Conservation (phyloP, 2,113 vertebrate genomes). For the Brienomyrus longianalis region DNA sequence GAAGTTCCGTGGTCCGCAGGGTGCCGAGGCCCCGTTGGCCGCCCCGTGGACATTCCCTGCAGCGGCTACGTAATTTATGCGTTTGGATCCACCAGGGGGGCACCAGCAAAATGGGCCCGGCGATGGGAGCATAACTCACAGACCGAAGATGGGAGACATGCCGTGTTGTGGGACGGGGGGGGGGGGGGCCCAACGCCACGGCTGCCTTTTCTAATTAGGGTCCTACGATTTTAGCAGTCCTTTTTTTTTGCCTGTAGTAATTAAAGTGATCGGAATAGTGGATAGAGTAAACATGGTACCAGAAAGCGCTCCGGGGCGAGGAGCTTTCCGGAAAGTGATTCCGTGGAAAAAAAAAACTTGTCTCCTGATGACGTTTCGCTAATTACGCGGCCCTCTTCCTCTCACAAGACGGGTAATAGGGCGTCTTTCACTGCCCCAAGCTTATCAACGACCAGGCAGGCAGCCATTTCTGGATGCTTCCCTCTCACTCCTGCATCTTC, state of each 20-base stretch:
- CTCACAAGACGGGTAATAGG: slow-evolving; percentile 74
- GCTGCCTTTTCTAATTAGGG: slow-evolving; percentile 97
- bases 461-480: slow-evolving; percentile 72
- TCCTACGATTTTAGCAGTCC: slow-evolving; percentile 85
- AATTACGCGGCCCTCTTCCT: slow-evolving; percentile 88
- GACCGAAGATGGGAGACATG: slow-evolving; percentile 64
- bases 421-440: slow-evolving; percentile 85
- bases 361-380: slow-evolving; percentile 91
- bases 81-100: background rate
- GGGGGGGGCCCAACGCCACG: slow-evolving; percentile 83
- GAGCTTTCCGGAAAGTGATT: slow-evolving; percentile 68
- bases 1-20: background rate
- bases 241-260: slow-evolving; percentile 68
- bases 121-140: background rate
- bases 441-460: slow-evolving; percentile 79
- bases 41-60: background rate
- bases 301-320: slow-evolving; percentile 85
- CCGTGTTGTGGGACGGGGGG: slow-evolving; percentile 79
- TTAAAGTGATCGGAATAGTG: slow-evolving; percentile 98
- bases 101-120: background rate
- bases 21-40: background rate
- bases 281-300: slow-evolving; percentile 89
- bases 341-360: slow-evolving; percentile 69
- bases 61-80: background rate
- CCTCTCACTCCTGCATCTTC: slow-evolving; percentile 45